Base-by-base conservation (phyloP, 2,113 vertebrate species). In the Chaenogobius annularis region DNA sequence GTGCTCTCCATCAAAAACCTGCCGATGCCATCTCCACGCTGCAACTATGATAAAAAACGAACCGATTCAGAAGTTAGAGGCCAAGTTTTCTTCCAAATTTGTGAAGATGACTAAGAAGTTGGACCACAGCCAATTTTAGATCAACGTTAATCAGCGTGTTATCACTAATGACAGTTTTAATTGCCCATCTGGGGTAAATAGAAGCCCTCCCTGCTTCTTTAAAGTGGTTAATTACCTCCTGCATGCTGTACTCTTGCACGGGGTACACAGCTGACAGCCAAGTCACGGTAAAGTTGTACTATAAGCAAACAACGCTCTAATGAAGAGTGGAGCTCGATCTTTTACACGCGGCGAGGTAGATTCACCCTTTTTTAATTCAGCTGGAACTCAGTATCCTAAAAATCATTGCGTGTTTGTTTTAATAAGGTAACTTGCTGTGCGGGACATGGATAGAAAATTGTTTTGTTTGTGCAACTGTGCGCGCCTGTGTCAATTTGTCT, bases 191-290 rank as follows among this genome's bases (percentile, higher is more conserved):
- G 70, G 40, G 26, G 50, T 23, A 37, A 64, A 44, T 26, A 2
- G 72, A 72, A 68, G 11, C 13, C 44, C 50, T 64, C 50, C 22
- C 17, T 72, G 19, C 46, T 56, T 50, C 1, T 43, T 74, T 69
- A 64, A 73, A 75, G 66, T 35, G n/a, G 55, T 72, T 79, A 82
- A 82, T 82, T 79, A 79, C 52, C 43, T 59, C 75, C 78, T 80
- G 22, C 54, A 69, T 48, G 62, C 63, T 55, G 61, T 62, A 22
- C 73, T 65, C 58, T 23, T 71, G 20, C 54, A 71, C 7, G 22
- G 70, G 46, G 78, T 74, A 68, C 66, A 68, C 22, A 26, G 69
- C 68, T 81, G 71, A 78, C 74, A 85, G 20, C 9, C 3, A n/a
- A 10, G 37, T 48, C 55, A 31, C 48, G 62, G 64, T 46, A 66